Evolutionary conservation across 2,888 invertebrate genomes (phyloP), one percentile per base, ranked within the genome.

Genomic region (Agrochola macilenta): DNA sequence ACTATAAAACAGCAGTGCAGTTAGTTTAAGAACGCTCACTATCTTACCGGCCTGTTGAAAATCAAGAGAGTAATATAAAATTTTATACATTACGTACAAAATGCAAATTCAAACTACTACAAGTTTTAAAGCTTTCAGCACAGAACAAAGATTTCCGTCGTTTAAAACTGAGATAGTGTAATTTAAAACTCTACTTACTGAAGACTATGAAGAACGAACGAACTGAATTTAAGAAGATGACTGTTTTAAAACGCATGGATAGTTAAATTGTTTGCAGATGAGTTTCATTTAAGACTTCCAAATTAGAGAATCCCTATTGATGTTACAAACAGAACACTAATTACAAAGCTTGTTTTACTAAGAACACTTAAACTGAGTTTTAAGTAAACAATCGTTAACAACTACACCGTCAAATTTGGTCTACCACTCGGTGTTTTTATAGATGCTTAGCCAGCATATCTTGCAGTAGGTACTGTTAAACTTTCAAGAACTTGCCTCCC

Each of bases 401-500:
- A 63, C 68, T 63, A 61, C 30, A 43, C 39, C 68, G 61, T 69
- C 69, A 68, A 78, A 83, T 83, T 85, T 74, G 74, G 71, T 74
- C 17, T 58, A 78, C 82, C 76, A 72, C 68, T 83, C 78, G 61
- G 82, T 43, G 73, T 82, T 71, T 78, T 87, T 77, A 82, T 79
- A 66, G 86, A 73, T 69, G 74, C 83, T 80, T 74, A 69, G 64
- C 75, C 39, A 83, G 83, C 83, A 79, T 83, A 73, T 81, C 86
- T 73, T 61, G 68, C 54, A 75, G 79, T 60, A 58, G 58, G 69
- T 75, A 73, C 73, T 77, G 77, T 77, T 83, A 79, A 81, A 81
- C 61, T 81, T 86, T 80, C 81, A 76, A 85, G 76, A 78, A 79
- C 84, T 79, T 83, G 78, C 70, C 82, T 83, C 87, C 83, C 87